Conservation (phyloP, 2,797 vertebrate genomes). For the Enteromius radiatus region DNA sequence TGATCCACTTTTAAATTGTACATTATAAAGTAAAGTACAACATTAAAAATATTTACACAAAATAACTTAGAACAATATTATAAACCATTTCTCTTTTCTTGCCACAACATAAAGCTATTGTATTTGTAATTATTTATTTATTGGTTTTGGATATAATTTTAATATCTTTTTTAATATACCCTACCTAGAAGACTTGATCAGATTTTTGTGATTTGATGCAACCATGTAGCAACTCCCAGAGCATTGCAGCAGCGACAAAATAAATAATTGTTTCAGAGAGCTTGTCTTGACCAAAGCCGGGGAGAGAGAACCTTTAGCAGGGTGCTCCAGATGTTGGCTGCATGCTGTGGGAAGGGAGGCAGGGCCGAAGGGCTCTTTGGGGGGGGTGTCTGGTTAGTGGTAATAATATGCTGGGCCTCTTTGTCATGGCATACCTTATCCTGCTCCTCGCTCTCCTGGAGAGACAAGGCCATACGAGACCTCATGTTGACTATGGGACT, state of each 20-base stretch:
- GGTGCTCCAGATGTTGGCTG: constrained; percentile 30
- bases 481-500: constrained; percentile 10
- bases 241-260: neutral
- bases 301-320: neutral
- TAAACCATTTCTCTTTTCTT: neutral
- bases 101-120: neutral
- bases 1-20: neutral
- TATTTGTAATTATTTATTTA: neutral
- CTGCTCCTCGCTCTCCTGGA: neutral
- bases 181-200: neutral
- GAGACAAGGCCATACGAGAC: neutral
- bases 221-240: neutral
- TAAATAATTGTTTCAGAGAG: constrained; percentile 2
- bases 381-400: constrained; percentile 17
- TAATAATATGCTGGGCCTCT: constrained; percentile 36
- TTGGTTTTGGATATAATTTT: neutral
- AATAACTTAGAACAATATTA: neutral
- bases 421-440: constrained; percentile 21
- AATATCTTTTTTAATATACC: neutral
- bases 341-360: constrained; percentile 25
- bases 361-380: neutral
- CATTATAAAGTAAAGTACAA: neutral
- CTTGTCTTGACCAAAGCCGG: neutral
- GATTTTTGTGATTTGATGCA: neutral
- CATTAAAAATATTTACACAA: neutral